phyloP scores from a whole-genome alignment of 2,113 vertebrate species.

The Prietella phreatophila region DNA sequence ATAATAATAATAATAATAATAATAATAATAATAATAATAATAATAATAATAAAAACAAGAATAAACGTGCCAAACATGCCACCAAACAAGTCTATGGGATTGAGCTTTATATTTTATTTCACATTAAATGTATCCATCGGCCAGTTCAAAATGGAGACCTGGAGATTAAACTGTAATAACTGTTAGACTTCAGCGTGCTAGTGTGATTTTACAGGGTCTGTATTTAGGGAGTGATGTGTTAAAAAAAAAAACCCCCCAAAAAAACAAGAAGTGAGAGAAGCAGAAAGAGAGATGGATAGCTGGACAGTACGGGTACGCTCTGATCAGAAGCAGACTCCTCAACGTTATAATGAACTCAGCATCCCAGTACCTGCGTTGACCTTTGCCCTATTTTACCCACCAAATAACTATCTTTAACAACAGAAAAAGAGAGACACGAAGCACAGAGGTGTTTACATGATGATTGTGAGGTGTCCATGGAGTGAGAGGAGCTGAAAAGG shows the following conservation, averaged over 20 bases:
- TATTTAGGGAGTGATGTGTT: neutral
- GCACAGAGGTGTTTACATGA: neutral
- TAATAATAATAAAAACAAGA: neutral
- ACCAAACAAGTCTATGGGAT: neutral
- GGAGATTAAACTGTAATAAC: neutral
- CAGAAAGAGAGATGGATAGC: constrained; percentile 41
- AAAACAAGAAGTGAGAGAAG: constrained; percentile 12
- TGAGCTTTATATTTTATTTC: neutral
- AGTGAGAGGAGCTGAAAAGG: constrained; percentile 63
- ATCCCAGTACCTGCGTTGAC: constrained; percentile 59
- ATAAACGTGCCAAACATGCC: neutral
- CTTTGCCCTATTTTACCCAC: constrained; percentile 59
- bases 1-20: neutral
- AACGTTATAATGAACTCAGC: constrained; percentile 73
- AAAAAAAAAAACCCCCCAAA: neutral
- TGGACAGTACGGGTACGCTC: constrained; percentile 60
- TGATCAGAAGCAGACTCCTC: constrained; percentile 67
- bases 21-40: neutral
- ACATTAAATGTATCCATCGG: neutral
- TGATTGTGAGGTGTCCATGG: constrained; percentile 49
- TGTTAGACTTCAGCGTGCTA: neutral
- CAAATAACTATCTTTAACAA: constrained; percentile 61
- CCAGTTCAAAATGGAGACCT: neutral
- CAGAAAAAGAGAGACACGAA: constrained; percentile 45
- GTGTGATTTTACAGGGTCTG: neutral